Evolutionary conservation across 2,113 vertebrate species (phyloP).

Genomic region (Condylura cristata): DNA sequence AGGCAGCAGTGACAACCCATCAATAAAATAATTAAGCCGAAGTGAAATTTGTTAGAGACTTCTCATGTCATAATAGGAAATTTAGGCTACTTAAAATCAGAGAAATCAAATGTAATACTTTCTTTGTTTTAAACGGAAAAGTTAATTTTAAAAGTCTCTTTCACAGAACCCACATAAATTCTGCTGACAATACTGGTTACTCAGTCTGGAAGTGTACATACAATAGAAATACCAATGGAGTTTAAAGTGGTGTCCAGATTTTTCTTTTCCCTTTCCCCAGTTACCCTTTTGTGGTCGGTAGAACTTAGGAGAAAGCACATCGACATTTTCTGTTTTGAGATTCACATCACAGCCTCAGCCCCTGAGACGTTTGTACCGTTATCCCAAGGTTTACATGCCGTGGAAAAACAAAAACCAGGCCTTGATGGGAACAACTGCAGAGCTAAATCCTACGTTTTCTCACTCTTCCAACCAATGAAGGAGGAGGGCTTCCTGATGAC

Average conservation of each 20-base stretch:
- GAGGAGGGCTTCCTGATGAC: not conserved
- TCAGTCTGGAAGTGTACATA: not conserved
- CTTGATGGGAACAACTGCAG: not conserved
- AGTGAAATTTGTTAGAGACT: constrained; percentile 65
- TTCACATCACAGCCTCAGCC: not conserved
- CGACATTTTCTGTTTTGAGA: constrained; percentile 21
- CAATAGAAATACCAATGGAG: constrained; percentile 11
- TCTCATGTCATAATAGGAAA: constrained; percentile 63
- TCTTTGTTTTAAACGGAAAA: constrained; percentile 61
- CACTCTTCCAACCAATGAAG: not conserved
- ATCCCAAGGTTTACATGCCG: not conserved
- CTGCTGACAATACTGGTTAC: constrained; percentile 13
- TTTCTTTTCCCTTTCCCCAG: constrained; percentile 30
- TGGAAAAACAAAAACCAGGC: not conserved
- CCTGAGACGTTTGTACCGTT: not conserved
- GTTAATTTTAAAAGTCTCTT: constrained; percentile 49
- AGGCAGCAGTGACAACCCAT: constrained; percentile 67
- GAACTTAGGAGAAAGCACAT: not conserved
- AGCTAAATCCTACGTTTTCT: not conserved
- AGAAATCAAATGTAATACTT: constrained; percentile 57
- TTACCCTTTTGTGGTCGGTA: not conserved
- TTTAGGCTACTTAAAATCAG: constrained; percentile 63
- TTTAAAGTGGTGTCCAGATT: constrained; percentile 17
- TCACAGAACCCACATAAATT: not conserved
- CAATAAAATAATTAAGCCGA: constrained; percentile 72